Percentiles rank a stretch among this genome's conserved stretches.
Evolutionary conservation across 1,140 invertebrate species (phyloP).

Genomic region (Lepidurus apus): DNA sequence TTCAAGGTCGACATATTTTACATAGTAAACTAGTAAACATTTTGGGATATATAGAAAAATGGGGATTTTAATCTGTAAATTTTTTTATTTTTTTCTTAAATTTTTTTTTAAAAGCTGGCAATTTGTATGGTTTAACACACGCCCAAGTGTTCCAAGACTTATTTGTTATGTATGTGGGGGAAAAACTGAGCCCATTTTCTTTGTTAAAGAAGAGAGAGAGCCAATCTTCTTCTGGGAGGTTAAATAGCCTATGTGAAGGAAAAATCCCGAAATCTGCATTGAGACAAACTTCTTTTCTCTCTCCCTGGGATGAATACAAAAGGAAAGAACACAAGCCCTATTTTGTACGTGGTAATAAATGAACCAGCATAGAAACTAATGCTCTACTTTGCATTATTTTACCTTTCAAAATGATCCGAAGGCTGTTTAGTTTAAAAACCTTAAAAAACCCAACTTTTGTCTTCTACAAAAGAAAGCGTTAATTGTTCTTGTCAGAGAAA

Average conservation of each 20-base stretch:
- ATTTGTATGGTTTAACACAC: neutral
- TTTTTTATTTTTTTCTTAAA: neutral
- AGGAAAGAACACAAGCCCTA: constrained; percentile 14
- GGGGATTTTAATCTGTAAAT: neutral
- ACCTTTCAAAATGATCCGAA: neutral
- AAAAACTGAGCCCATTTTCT: neutral
- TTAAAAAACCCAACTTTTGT: no score
- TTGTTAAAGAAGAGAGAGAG: neutral
- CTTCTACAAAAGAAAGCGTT: neutral
- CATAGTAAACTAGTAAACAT: neutral
- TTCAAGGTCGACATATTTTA: neutral
- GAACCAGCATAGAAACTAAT: constrained; percentile 9
- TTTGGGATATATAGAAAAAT: neutral
- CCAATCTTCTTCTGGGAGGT: neutral
- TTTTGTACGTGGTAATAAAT: constrained; percentile 16
- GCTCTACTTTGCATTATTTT: constrained; percentile 6
- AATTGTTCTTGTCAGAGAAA: neutral
- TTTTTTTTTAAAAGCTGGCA: neutral
- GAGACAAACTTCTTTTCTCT: neutral
- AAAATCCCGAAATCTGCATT: neutral
- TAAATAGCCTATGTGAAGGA: neutral
- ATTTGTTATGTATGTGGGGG: neutral
- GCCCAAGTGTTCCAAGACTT: neutral
- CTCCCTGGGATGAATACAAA: neutral
- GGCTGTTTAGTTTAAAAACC: no score